phyloP scores from a whole-genome alignment of 2,888 invertebrate species.

The Leucoptera coffeella region DNA sequence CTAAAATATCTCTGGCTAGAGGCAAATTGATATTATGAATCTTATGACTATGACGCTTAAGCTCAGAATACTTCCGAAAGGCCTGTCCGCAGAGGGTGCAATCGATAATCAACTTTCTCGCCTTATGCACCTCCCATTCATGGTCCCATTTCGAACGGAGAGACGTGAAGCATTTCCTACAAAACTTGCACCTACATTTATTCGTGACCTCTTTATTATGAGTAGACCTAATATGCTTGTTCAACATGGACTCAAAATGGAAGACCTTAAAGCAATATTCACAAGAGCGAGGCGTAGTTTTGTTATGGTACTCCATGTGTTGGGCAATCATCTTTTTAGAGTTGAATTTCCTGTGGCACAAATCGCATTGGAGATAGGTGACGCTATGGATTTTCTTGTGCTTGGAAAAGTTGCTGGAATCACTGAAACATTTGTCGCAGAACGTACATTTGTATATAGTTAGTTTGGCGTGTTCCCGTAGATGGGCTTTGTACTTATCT shows the following conservation, averaged over 20 bases:
- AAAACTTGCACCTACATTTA: constrained; percentile 26
- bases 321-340: constrained; percentile 36
- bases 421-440: constrained; percentile 42
- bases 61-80: constrained; percentile 32
- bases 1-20: too few relatives aligned
- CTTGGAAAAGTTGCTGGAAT: constrained; percentile 45
- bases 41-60: constrained; percentile 24
- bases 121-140: constrained; percentile 34
- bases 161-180: constrained; percentile 18
- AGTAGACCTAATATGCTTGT: constrained; percentile 28
- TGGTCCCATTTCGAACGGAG: constrained; percentile 44
- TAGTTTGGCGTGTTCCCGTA: constrained; percentile 39
- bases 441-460: constrained; percentile 39
- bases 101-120: constrained; percentile 33
- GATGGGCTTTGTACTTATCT: constrained; percentile 38
- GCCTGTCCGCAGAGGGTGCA: constrained; percentile 27
- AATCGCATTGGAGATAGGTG: constrained; percentile 30
- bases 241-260: constrained; percentile 35
- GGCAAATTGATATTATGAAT: constrained; percentile 10
- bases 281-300: constrained; percentile 22
- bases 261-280: constrained; percentile 22
- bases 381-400: constrained; percentile 43
- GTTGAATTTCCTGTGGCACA: constrained; percentile 40
- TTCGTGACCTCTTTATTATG: constrained; percentile 16
- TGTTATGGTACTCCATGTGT: constrained; percentile 38